Conservation (phyloP, 2,888 invertebrate species). For the Drosophila quinaria region DNA sequence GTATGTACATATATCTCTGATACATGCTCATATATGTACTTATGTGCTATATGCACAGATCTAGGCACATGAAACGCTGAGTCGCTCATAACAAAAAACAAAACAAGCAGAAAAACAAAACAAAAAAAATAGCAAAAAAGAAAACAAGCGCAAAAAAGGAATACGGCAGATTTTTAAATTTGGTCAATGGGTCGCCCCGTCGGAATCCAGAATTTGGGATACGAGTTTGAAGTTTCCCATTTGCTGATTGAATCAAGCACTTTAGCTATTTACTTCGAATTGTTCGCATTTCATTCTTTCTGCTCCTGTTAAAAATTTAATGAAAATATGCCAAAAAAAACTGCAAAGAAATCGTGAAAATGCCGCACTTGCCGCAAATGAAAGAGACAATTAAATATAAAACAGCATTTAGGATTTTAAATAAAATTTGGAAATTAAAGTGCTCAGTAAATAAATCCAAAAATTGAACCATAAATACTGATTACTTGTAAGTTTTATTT, state of each 20-base stretch:
- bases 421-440: not conserved
- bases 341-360: not conserved
- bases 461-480: no score
- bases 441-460: no score
- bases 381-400: not conserved
- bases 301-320: not conserved
- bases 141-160: constrained; percentile 13
- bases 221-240: constrained; percentile 9
- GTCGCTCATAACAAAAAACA: constrained; percentile 5
- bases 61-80: constrained; percentile 9
- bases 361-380: not conserved
- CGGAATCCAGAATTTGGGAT: constrained; percentile 25
- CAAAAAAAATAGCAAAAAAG: constrained; percentile 20
- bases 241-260: constrained; percentile 32
- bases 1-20: not conserved
- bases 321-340: not conserved
- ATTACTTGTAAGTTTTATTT: no score
- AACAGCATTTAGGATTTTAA: not conserved
- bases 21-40: not conserved
- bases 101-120: not conserved
- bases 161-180: constrained; percentile 60
- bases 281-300: not conserved
- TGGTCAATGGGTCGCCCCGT: constrained; percentile 81
- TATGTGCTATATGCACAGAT: constrained; percentile 34
- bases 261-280: constrained; percentile 21